Percentiles rank a stretch among this genome's conserved stretches.
Evolutionary conservation across 2,888 invertebrate genomes (phyloP).

Genomic region (Nymphalis urticae): DNA sequence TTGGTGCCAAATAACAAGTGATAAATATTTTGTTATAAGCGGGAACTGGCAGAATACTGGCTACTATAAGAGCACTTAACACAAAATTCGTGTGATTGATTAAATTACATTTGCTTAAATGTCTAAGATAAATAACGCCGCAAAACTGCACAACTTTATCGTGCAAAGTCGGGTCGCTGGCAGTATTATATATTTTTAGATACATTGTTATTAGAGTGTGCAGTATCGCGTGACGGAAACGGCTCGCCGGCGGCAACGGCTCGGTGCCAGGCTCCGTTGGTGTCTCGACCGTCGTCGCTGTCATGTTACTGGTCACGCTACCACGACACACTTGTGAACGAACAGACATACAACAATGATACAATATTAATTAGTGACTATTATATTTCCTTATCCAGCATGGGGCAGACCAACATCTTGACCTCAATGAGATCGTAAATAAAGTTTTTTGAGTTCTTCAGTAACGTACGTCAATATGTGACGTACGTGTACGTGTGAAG

Average conservation of each 20-base stretch:
- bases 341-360: conserved; percentile 11
- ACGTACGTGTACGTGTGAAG: no score
- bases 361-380: conserved; percentile 7
- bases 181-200: conserved; percentile 15
- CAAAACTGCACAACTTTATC: no score
- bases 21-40: no score
- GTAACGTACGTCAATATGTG: no score
- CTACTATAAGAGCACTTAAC: no score
- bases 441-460: no score
- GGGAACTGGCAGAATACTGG: no score
- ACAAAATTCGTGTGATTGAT: no score
- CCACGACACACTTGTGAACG: conserved; percentile 36
- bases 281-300: conserved; percentile 58
- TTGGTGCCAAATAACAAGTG: no score
- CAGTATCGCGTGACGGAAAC: conserved; percentile 66
- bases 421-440: no score
- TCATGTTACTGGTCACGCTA: conserved; percentile 75
- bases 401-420: not conserved
- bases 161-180: not conserved
- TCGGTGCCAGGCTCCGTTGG: conserved; percentile 65
- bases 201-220: conserved; percentile 42
- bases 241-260: conserved; percentile 36
- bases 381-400: not conserved
- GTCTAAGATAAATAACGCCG: no score
- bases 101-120: no score